Base-by-base conservation (phyloP, 2,888 invertebrate genomes). In the Clitarchus hookeri region DNA sequence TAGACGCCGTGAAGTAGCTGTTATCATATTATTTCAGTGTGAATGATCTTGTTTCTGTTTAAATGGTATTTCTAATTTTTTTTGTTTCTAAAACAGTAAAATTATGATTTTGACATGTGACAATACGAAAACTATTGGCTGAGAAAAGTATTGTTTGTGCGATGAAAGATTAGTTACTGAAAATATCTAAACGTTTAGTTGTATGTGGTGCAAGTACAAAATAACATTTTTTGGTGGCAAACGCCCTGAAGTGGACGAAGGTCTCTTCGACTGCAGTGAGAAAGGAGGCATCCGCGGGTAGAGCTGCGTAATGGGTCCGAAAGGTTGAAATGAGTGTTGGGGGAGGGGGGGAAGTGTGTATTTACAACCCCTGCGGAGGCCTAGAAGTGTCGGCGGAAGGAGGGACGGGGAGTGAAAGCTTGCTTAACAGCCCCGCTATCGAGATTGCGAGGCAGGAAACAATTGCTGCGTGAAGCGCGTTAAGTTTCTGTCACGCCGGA, bases 401-500 rank as follows among this genome's bases (percentile, higher is more conserved):
- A 19, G 65, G 16, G n/a, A 23, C 0, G 1, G 65, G 65, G 65
- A 23, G 65, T 6, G 65, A 65, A 36, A 65, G 65, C 65, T 65
- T 19, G 65, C 65, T 65, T 36, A 65, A 65, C 65, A 12, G n/a
- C n/a, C 65, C n/a, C 16, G 65, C 65, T 65, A 65, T 65, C 65
- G 3, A 65, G 65, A 65, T 65, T 65, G 65, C 65, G n/a, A n/a
- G 65, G 65, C 65, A 65, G 65, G 65, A 65, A 65, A 65, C 65
- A 65, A 11, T 23, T 23, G 3, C 65, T 19, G 65, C 65, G 65
- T 19, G 65, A 65, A 65, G n/a, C 65, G 65, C 23, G 65, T 65
- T 65, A 65, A 65, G 65, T 65, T 65, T 65, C 65, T 65, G 16
- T 65, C 16, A 65, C 65, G 65, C 65, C 8, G 23, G 65, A 65